Conservation (phyloP, 2,797 vertebrate species). For the Amazona finschi region DNA sequence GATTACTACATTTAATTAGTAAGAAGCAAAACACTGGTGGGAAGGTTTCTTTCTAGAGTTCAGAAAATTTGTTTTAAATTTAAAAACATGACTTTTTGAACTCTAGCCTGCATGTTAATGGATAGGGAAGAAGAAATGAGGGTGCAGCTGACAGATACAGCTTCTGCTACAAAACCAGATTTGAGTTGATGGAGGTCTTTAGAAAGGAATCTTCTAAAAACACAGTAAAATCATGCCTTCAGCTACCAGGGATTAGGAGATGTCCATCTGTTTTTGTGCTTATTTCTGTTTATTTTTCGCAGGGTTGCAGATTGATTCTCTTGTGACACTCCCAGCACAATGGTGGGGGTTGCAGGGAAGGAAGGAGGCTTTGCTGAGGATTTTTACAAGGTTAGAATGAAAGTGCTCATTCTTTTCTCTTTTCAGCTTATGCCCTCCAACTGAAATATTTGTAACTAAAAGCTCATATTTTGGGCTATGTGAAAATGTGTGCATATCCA, state of each 20-base stretch:
- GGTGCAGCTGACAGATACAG: not conserved
- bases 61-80: not conserved
- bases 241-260: slow-evolving; percentile 38
- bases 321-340: not conserved
- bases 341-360: not conserved
- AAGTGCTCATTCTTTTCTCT: not conserved
- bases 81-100: not conserved
- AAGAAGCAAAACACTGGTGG: not conserved
- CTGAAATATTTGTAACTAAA: not conserved
- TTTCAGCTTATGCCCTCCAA: not conserved
- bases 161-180: not conserved
- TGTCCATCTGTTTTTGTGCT: slow-evolving; percentile 61
- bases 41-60: not conserved
- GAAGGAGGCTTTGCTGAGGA: not conserved
- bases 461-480: not conserved
- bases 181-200: not conserved
- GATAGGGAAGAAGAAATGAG: not conserved
- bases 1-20: slow-evolving; percentile 38
- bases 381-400: not conserved
- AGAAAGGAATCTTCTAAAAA: slow-evolving; percentile 33
- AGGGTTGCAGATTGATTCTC: slow-evolving; percentile 5
- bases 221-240: slow-evolving; percentile 29
- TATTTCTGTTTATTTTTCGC: slow-evolving; percentile 47
- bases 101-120: not conserved
- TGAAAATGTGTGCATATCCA: not conserved